Base-by-base conservation (phyloP, 2,888 invertebrate species). In the Hypomecis atomaria region DNA sequence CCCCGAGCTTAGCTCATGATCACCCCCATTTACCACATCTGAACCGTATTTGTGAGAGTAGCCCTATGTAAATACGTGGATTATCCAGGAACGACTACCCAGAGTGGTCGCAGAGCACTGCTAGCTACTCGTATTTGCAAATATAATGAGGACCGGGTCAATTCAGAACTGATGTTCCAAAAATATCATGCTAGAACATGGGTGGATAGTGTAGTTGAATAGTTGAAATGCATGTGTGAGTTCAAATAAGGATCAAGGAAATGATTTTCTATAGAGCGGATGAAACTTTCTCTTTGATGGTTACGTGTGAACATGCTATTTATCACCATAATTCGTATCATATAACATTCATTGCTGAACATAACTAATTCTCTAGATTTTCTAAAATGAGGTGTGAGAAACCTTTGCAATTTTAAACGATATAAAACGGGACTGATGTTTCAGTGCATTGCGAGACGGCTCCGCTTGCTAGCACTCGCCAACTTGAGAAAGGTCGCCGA, bases 11-110 rank as follows among this genome's bases (percentile, higher is more conserved):
- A 66, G 65, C 48, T 65, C 57, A 67, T 72, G 66, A 70, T 69
- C 60, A 53, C 67, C 54, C 53, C 58, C 59, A 59, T 67, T 71
- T 65, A 68, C 61, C 64, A 64, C 71, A 66, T 61, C 60, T 61
- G 62, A 64, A 58, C 54, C 54, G 66, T 62, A 67, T 70, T 70
- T 65, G 66, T 65, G 61, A 61, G 58, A 52, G 70, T 66, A 62
- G 67, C 68, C 65, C 62, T 69, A 70, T 72, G 71, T 69, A 65
- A 72, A 72, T 71, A 65, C 40, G 68, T 59, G 67, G 70, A 71
- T 70, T 70, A 72, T 60, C 52, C 62, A 62, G 59, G 62, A 69
- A 64, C 61, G 60, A 56, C 56, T 59, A 63, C 60, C 44, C 34
- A 23, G 58, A 59, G 59, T 58, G 58, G 52, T 44, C 49, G 49